phyloP scores from a whole-genome alignment of 1,140 invertebrate species.

The Drosophila nikananu region DNA sequence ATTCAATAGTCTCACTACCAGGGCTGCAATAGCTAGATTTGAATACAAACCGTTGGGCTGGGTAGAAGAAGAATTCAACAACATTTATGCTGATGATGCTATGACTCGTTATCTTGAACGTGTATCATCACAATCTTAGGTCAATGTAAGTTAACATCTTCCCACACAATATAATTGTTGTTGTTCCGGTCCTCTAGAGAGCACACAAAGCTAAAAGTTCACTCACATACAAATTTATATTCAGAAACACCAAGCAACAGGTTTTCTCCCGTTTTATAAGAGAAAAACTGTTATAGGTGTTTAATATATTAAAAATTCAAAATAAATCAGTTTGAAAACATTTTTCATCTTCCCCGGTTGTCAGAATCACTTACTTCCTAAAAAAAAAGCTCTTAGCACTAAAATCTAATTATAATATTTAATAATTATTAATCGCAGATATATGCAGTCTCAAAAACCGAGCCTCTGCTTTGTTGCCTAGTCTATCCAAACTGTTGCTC shows the following conservation, averaged over 20 bases:
- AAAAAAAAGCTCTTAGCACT: too few relatives aligned
- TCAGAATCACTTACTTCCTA: too few relatives aligned
- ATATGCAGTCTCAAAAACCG: not conserved
- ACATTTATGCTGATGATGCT: too few relatives aligned
- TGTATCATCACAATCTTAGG: conserved; percentile 6
- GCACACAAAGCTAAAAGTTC: not conserved
- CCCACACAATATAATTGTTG: conserved; percentile 4
- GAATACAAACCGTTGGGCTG: not conserved
- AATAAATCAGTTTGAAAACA: too few relatives aligned
- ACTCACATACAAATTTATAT: not conserved
- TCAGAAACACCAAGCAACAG: conserved; percentile 10
- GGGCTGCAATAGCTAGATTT: not conserved
- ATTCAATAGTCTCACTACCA: not conserved
- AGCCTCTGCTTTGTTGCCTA: not conserved
- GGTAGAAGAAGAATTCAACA: not conserved
- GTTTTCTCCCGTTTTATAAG: not conserved
- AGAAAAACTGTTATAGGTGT: too few relatives aligned
- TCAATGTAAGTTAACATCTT: conserved; percentile 3
- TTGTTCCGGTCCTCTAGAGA: not conserved
- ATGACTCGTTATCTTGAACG: conserved; percentile 2
- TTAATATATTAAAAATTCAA: too few relatives aligned
- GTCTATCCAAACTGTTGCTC: conserved; percentile 16
- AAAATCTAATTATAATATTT: too few relatives aligned
- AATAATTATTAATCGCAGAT: not conserved
- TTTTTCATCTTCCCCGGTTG: too few relatives aligned